Evolutionary conservation across 2,888 invertebrate genomes (phyloP).

Genomic region (Salpingus planirostris): DNA sequence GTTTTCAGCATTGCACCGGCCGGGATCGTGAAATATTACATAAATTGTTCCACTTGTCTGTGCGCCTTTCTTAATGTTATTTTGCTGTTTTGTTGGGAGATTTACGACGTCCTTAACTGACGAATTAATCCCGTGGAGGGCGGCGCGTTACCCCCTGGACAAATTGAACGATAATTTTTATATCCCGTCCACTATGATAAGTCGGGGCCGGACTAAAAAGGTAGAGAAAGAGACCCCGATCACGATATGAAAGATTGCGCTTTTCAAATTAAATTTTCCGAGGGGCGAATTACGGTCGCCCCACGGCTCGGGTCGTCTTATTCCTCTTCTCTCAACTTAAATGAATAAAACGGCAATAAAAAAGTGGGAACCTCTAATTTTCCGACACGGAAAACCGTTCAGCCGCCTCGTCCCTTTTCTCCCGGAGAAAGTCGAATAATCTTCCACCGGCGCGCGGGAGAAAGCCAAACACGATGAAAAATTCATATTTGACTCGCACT

Average conservation of each 20-base stretch:
- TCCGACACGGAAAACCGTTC: constrained; percentile 18
- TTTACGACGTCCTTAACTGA: too few species aligned
- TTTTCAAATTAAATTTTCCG: constrained; percentile 14
- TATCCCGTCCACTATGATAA: too few species aligned
- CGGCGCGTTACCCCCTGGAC: too few species aligned
- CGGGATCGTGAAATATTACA: constrained; percentile 12
- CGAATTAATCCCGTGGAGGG: too few species aligned
- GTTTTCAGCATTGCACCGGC: too few species aligned
- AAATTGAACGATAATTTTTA: too few species aligned
- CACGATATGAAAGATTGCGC: constrained; percentile 10
- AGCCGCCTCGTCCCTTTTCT: constrained; percentile 10
- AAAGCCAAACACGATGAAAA: constrained; percentile 25
- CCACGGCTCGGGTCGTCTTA: constrained; percentile 7
- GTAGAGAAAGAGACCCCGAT: too few species aligned
- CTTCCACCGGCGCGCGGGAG: constrained; percentile 8
- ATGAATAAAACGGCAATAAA: constrained; percentile 19
- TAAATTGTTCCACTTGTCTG: too few species aligned
- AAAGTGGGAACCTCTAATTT: constrained; percentile 19
- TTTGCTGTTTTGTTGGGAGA: too few species aligned
- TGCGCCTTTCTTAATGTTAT: too few species aligned
- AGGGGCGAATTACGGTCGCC: constrained; percentile 11
- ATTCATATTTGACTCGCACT: constrained; percentile 27
- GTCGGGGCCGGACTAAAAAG: too few species aligned
- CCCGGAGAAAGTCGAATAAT: constrained; percentile 7
- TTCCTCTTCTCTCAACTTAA: too few species aligned